Percentiles rank a stretch among this genome's conserved stretches.
Evolutionary conservation across 30 jellyfish, hydroid and myxozoan species (phyloP).

Genomic region (Aurelia coerulea): DNA sequence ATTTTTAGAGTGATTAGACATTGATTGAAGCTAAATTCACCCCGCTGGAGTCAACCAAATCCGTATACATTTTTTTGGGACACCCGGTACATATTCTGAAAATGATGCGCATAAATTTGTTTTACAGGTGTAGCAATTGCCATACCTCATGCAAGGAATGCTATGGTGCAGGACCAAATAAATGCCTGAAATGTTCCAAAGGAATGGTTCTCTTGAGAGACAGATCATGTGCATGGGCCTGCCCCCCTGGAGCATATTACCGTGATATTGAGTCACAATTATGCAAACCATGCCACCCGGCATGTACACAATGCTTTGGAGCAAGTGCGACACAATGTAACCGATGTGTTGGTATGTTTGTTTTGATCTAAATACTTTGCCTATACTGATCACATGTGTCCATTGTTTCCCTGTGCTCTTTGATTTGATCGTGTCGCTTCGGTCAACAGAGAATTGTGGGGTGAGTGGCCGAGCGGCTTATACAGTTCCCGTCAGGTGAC

Average conservation of each 20-base stretch:
- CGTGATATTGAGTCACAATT: slow-evolving; percentile 38
- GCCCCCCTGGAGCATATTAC: slow-evolving; percentile 72
- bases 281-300: slow-evolving; percentile 75
- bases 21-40: no score
- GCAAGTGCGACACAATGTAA: slow-evolving; percentile 71
- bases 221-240: slow-evolving; percentile 42
- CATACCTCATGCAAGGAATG: slow-evolving; percentile 73
- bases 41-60: no score
- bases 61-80: no score
- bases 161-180: slow-evolving; percentile 56
- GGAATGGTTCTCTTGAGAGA: slow-evolving; percentile 44
- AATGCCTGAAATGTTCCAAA: slow-evolving; percentile 60
- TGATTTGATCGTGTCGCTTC: no score
- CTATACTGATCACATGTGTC: no score
- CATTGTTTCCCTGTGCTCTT: no score
- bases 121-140: slow-evolving; percentile 58
- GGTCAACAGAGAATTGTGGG: no score
- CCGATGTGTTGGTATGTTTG: slow-evolving; percentile 68
- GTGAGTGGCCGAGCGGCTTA: no score
- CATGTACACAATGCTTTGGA: slow-evolving; percentile 77
- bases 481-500: no score
- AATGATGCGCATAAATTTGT: neutral
- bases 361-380: neutral
- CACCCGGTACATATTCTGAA: no score
- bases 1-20: no score